These are phyloP conservation scores for Nesogale talazaci DNA, from an alignment of 2,113 vertebrate species.

Conservation along the genomic window DNA sequence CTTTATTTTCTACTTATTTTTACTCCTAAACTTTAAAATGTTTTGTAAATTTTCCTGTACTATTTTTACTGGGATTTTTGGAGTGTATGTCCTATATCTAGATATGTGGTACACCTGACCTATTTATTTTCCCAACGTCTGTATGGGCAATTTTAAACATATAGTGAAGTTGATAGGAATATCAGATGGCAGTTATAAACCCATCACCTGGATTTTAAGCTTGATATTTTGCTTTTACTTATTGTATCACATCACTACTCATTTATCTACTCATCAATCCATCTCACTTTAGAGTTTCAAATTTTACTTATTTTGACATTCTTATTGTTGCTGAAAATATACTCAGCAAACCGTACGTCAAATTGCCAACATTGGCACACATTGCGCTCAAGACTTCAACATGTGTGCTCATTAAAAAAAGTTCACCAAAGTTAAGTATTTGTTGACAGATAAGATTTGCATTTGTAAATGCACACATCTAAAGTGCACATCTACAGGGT, in stretches of 20 bases:
- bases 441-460: not conserved
- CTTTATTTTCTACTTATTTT: not conserved
- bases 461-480: not conserved
- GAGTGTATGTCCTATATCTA: not conserved
- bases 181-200: not conserved
- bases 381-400: not conserved
- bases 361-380: not conserved
- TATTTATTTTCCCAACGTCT: conserved; percentile 35
- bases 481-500: not conserved
- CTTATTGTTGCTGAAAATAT: not conserved
- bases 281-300: not conserved
- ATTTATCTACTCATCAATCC: not conserved
- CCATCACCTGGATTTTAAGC: not conserved
- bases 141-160: not conserved
- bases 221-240: not conserved
- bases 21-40: not conserved
- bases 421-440: not conserved
- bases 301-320: not conserved
- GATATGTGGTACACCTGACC: not conserved
- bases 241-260: not conserved
- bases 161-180: not conserved
- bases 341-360: not conserved
- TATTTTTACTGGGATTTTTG: not conserved
- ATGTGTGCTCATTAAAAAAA: not conserved
- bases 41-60: conserved; percentile 12